Evolutionary conservation across 2,113 vertebrate species (phyloP).

Genomic region (Istiophorus platypterus): DNA sequence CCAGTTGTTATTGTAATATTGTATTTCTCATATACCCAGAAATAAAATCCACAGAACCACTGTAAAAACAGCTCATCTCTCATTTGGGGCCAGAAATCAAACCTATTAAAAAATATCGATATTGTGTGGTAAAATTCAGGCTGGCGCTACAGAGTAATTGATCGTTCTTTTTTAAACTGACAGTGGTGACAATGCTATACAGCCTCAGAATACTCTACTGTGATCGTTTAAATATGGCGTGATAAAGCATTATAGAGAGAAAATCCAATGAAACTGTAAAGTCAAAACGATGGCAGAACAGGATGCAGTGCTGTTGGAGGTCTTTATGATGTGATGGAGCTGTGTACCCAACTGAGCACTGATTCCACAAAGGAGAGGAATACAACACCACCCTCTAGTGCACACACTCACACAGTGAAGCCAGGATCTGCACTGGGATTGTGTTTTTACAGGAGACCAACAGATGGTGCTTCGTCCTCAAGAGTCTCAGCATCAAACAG

Average conservation of each 20-base stretch:
- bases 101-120: constrained; percentile 39
- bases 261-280: not conserved
- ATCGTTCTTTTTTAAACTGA: constrained; percentile 1
- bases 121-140: constrained; percentile 2
- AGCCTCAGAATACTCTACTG: not conserved
- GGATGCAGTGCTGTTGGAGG: not conserved
- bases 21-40: constrained; percentile 41
- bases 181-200: not conserved
- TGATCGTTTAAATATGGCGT: not conserved
- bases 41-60: constrained; percentile 31
- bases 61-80: constrained; percentile 22
- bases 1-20: constrained; percentile 41
- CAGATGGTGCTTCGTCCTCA: constrained; percentile 59
- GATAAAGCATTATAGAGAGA: not conserved
- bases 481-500: not conserved
- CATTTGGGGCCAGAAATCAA: constrained; percentile 44
- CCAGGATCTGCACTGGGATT: not conserved
- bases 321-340: not conserved
- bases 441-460: constrained; percentile 30
- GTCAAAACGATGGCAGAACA: not conserved
- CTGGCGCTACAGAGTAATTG: not conserved
- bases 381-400: constrained; percentile 66
- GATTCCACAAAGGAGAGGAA: not conserved
- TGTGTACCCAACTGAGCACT: rapidly evolving
- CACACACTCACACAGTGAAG: not conserved